A percentile compares a stretch with the other conserved stretches of the same genome.
Conservation (phyloP, 2,888 invertebrate genomes). For the Agrotis segetum region DNA sequence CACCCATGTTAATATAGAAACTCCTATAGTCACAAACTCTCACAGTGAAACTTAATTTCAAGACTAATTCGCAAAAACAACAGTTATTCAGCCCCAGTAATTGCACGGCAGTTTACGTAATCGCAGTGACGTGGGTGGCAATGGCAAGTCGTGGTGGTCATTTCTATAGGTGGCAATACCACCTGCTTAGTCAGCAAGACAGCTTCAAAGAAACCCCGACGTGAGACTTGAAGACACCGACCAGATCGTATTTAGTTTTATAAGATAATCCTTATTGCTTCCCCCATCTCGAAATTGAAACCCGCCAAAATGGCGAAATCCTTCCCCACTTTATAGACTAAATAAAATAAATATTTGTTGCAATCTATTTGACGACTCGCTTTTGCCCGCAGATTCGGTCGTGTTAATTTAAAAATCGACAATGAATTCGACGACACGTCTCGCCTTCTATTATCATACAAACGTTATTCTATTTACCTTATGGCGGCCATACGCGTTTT, state of each 20-base stretch:
- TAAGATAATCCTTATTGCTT: slow-evolving; percentile 61
- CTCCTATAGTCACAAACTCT: background rate
- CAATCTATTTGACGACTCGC: slow-evolving; percentile 10
- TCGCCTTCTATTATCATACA: too few relatives aligned
- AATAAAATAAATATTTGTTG: slow-evolving; percentile 37
- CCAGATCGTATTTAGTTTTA: slow-evolving; percentile 57
- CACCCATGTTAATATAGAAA: too few relatives aligned
- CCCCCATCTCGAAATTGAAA: slow-evolving; percentile 37
- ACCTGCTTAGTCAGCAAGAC: slow-evolving; percentile 71
- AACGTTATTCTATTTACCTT: too few relatives aligned
- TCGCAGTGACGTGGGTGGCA: slow-evolving; percentile 69
- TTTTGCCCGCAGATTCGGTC: too few relatives aligned
- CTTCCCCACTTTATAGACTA: slow-evolving; percentile 17
- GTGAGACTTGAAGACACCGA: slow-evolving; percentile 67
- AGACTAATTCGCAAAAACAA: slow-evolving; percentile 25
- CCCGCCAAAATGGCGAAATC: slow-evolving; percentile 29
- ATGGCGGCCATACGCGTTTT: too few relatives aligned
- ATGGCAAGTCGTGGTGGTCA: slow-evolving; percentile 34
- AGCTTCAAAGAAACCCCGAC: slow-evolving; percentile 77
- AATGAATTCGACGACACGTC: too few relatives aligned
- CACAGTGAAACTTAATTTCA: background rate
- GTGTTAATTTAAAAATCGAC: too few relatives aligned
- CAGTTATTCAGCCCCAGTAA: slow-evolving; percentile 27
- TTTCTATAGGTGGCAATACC: slow-evolving; percentile 56
- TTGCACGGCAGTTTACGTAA: slow-evolving; percentile 56